Percentiles rank a stretch among this genome's conserved stretches.
These are phyloP conservation scores for Decapterus maruadsi DNA, from an alignment of 2,797 vertebrate species.

Conservation along the genomic window DNA sequence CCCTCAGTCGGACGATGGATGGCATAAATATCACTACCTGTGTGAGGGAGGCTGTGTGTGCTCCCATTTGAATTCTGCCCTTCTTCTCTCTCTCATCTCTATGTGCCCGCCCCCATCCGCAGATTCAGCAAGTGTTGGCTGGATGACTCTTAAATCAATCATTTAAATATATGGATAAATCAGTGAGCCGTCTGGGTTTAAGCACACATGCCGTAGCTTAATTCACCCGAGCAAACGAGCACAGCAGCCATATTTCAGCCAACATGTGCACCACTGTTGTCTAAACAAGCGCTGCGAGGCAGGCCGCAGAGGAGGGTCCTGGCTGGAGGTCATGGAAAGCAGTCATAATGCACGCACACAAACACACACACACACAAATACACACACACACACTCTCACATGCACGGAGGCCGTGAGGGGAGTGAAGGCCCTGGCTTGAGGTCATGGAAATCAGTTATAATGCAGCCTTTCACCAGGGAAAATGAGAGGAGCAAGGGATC, in stretches of 20 bases:
- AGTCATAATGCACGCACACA: conserved; percentile 76
- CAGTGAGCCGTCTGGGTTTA: conserved; percentile 81
- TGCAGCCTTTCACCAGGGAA: conserved; percentile 82
- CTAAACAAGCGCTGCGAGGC: conserved; percentile 86
- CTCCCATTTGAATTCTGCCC: conserved; percentile 66
- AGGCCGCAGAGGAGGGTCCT: conserved; percentile 82
- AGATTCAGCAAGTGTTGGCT: conserved; percentile 79
- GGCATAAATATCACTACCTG: conserved; percentile 74
- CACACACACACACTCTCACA: conserved; percentile 46
- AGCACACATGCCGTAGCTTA: conserved; percentile 86
- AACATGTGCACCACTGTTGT: conserved; percentile 89
- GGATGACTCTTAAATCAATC: conserved; percentile 85
- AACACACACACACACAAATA: conserved; percentile 55
- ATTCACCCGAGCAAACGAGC: conserved; percentile 84
- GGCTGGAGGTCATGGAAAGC: conserved; percentile 87
- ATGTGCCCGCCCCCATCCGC: conserved; percentile 41
- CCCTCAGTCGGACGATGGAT: conserved; percentile 50
- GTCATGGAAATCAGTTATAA: conserved; percentile 86
- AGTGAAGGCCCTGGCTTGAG: conserved; percentile 77
- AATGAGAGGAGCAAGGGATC: conserved; percentile 74
- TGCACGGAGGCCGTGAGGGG: conserved; percentile 47
- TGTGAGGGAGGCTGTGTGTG: conserved; percentile 66
- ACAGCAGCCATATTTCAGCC: conserved; percentile 84
- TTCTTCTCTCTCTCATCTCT: conserved; percentile 70
- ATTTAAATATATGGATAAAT: conserved; percentile 86